A percentile compares a stretch with the other conserved stretches of the same genome.
These are phyloP conservation scores for Meandrina meandrites DNA, from an alignment of 92 coral and sea anemone species.

Conservation along the genomic window DNA sequence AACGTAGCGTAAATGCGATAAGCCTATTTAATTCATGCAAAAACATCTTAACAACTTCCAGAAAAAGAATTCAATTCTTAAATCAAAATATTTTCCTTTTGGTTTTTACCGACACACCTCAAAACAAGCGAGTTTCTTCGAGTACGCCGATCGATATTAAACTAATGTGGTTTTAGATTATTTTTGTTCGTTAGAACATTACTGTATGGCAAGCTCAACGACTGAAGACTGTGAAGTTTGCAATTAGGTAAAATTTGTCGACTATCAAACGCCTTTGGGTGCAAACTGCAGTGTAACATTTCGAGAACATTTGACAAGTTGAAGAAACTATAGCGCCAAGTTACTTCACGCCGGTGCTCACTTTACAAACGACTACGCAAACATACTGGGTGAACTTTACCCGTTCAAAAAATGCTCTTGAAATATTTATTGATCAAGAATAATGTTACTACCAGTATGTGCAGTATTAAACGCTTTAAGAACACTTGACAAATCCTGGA, in stretches of 20 bases:
- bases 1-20: neutral
- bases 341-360: neutral
- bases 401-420: neutral
- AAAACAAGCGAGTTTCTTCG: neutral
- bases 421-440: constrained; percentile 14
- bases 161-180: neutral
- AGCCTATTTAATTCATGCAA: neutral
- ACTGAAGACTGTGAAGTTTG: neutral
- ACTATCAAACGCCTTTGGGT: neutral
- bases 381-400: neutral
- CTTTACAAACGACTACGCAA: neutral
- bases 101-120: neutral
- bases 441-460: neutral
- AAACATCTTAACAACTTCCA: neutral
- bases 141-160: neutral
- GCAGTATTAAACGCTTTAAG: neutral
- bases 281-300: neutral
- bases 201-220: neutral
- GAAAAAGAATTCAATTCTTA: neutral
- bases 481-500: neutral
- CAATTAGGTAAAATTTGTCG: neutral
- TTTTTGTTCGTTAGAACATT: neutral
- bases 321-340: neutral
- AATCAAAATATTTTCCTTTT: neutral
- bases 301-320: neutral